Base-by-base conservation (phyloP, 2,797 vertebrate species). In the Otus scops region DNA sequence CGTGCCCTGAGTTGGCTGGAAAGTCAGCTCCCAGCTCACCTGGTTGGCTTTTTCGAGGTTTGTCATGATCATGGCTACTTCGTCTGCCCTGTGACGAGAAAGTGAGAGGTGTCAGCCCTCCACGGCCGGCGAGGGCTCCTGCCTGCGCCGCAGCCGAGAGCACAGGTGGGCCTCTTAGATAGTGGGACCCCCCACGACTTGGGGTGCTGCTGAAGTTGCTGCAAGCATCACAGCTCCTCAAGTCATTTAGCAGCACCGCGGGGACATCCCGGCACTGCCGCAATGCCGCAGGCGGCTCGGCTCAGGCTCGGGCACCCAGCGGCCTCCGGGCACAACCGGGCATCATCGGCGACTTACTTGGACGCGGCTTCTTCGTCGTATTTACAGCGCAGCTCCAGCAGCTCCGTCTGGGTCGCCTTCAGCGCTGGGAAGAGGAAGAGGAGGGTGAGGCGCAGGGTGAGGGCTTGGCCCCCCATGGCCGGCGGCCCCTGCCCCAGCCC, bases 11-110 rank as follows among this genome's bases (percentile, higher is more conserved):
- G 1, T 10, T 12, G 8, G 48, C 63, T 61, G 18, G 24, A 30
- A 27, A 64, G 13, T 21, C 68, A 43, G 11, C n/a, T 88, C 78
- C 79, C 15, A 28, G 90, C 99, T 99, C 98, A 99, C 99, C 99
- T 99, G 99, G 97, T 99, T 99, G 82, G 99, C 99, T 97, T 99
- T 99, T 97, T 99, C 99, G 14, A 99, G 98, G 97, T 99, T 99
- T 2, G 98, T 98, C 98, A 99, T 98, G 98, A 99, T 99, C 98
- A 98, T 97, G 95, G 98, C 98, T 30, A 99, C 98, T 98, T 99
- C 99, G 50, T 99, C 99, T 70, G 98, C 98, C 98, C 99, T 99
- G 98, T 26, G 97, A 98, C 9, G 95, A 89, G 95, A 97, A 96
- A 95, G 88, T 6, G 41, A 88, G 73, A 68, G 27, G 59, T 0